Conservation (phyloP, 2,113 vertebrate genomes). For the Toxotes jaculatrix region DNA sequence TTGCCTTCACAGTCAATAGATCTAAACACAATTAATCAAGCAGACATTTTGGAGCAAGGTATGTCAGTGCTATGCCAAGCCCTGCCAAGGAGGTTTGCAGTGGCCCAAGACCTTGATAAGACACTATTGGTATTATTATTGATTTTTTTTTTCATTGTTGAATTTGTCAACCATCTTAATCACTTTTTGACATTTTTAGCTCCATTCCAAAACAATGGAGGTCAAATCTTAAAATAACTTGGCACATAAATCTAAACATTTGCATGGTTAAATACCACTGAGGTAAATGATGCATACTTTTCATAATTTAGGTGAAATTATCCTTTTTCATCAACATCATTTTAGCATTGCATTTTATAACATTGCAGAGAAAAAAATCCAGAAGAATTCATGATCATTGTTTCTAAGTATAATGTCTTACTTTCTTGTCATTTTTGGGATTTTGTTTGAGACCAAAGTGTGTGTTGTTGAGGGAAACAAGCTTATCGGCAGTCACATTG, state of each 20-base stretch:
- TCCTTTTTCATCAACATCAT: not conserved
- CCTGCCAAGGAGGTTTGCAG: not conserved
- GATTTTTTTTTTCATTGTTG: not conserved
- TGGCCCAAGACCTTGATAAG: not conserved
- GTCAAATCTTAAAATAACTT: not conserved
- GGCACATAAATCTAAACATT: not conserved
- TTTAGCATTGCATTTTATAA: not conserved
- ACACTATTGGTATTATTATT: not conserved
- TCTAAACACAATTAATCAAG: not conserved
- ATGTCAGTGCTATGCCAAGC: not conserved
- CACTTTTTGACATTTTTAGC: not conserved
- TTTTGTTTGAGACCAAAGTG: constrained; percentile 40
- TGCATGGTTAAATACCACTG: not conserved
- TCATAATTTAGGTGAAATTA: not conserved
- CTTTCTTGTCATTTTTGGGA: constrained; percentile 41
- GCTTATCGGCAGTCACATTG: constrained; percentile 55
- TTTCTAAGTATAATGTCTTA: not conserved
- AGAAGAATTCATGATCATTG: not conserved
- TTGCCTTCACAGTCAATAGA: not conserved
- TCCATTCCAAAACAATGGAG: not conserved
- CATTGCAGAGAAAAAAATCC: not conserved
- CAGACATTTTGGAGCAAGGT: not conserved
- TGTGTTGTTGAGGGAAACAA: constrained; percentile 53
- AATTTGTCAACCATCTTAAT: not conserved
- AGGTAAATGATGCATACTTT: not conserved